These are phyloP conservation scores for Ammodytes marinus DNA, from an alignment of 2,113 vertebrate species.

Conservation along the genomic window DNA sequence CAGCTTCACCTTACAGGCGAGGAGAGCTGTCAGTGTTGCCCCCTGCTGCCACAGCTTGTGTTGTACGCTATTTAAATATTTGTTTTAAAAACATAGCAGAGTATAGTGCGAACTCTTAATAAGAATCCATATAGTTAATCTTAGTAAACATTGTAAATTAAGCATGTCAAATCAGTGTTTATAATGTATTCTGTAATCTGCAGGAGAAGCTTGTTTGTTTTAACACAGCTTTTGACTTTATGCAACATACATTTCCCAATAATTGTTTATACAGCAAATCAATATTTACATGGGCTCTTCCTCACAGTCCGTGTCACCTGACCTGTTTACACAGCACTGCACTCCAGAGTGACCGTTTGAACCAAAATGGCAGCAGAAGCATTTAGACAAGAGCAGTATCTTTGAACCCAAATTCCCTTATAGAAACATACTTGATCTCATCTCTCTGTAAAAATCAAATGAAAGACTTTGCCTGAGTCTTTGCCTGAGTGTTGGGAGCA, in stretches of 20 bases:
- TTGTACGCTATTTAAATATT: conserved; percentile 5
- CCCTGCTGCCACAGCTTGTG: conserved; percentile 30
- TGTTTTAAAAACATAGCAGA: not conserved
- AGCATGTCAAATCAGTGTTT: too few relatives aligned
- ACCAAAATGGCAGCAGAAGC: conserved; percentile 32
- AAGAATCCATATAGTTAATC: not conserved
- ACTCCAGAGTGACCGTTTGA: conserved; percentile 41
- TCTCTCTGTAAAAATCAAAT: conserved; percentile 72
- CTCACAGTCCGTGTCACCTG: conserved; percentile 53
- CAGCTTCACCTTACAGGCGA: not conserved
- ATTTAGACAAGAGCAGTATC: conserved; percentile 30
- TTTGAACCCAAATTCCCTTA: conserved; percentile 1
- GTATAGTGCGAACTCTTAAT: conserved; percentile 8
- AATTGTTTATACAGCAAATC: conserved; percentile 29
- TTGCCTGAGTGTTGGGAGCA: conserved; percentile 77
- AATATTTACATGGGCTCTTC: conserved; percentile 27
- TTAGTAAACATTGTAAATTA: not conserved
- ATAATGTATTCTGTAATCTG: not conserved
- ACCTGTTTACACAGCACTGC: conserved; percentile 21
- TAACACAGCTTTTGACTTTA: conserved; percentile 18
- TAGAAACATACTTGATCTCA: conserved; percentile 40
- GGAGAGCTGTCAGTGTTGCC: conserved; percentile 3
- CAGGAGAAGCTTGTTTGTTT: conserved; percentile 4
- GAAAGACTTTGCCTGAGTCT: conserved; percentile 69
- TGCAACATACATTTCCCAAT: conserved; percentile 31